Conservation (phyloP, 2,113 vertebrate species). For the Misgurnus mizolepis region DNA sequence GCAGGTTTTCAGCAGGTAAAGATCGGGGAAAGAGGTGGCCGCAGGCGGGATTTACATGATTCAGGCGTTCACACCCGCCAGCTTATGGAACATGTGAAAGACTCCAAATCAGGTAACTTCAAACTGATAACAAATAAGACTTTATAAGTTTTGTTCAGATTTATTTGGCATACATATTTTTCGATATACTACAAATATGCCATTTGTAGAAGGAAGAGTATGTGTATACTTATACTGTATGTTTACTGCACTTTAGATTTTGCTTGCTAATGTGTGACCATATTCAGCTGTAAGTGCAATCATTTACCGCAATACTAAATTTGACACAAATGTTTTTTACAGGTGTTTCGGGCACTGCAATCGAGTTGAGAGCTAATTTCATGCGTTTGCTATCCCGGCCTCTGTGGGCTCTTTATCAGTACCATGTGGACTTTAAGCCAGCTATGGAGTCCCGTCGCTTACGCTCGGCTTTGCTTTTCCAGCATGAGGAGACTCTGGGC, state of each 20-base stretch:
- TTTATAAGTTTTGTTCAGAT: no score
- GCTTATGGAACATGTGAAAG: conserved; percentile 85
- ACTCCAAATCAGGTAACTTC: conserved; percentile 75
- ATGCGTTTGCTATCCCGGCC: conserved; percentile 85
- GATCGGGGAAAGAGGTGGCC: conserved; percentile 85
- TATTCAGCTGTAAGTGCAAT: not conserved
- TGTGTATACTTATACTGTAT: no score
- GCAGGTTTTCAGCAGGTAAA: conserved; percentile 86
- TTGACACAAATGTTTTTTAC: not conserved
- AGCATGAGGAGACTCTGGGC: conserved; percentile 84
- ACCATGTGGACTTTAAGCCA: conserved; percentile 86
- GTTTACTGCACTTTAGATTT: not conserved
- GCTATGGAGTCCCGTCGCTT: conserved; percentile 87
- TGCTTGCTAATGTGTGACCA: not conserved
- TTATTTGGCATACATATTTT: no score
- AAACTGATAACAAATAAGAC: not conserved
- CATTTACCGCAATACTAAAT: not conserved
- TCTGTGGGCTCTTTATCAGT: conserved; percentile 91
- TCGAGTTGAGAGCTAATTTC: conserved; percentile 83
- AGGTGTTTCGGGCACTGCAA: conserved; percentile 79
- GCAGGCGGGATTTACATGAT: conserved; percentile 84
- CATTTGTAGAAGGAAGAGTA: no score
- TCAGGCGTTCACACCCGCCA: conserved; percentile 84
- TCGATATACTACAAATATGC: no score
- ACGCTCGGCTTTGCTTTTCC: conserved; percentile 83